Conservation (phyloP, 2,888 invertebrate genomes). For the Coronaproctus castanopsis region DNA sequence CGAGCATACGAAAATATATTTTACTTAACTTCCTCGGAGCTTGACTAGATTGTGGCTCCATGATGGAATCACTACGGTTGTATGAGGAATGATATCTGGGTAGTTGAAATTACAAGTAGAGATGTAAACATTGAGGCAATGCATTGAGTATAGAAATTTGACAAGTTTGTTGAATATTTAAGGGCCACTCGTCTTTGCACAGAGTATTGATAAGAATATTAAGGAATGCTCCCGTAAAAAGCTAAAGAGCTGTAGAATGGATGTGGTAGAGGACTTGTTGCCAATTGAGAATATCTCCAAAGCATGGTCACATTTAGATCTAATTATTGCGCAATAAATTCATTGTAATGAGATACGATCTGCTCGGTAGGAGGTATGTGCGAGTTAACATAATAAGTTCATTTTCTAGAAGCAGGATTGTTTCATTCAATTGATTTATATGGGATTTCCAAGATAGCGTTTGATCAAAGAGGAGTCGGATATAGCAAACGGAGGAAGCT, state of each 20-base stretch:
- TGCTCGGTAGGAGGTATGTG: not conserved
- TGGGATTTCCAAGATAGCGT: not conserved
- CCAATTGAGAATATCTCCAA: not conserved
- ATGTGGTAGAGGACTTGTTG: not conserved
- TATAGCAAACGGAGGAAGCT: not conserved
- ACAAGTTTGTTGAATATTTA: not conserved
- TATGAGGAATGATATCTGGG: too few species aligned
- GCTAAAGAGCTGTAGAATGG: not conserved
- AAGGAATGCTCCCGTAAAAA: not conserved
- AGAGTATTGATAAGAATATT: not conserved
- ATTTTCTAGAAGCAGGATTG: not conserved
- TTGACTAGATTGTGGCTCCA: too few species aligned
- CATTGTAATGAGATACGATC: not conserved
- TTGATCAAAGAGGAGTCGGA: not conserved
- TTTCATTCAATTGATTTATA: not conserved
- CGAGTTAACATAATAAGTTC: not conserved
- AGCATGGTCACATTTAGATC: not conserved
- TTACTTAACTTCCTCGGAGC: too few species aligned
- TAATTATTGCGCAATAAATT: not conserved
- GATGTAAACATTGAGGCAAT: not conserved
- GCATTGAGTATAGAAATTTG: not conserved
- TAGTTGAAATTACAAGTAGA: not conserved
- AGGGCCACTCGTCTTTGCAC: not conserved
- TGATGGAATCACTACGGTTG: too few species aligned
- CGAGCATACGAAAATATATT: too few species aligned